Evolutionary conservation across 2,797 vertebrate genomes (phyloP), one percentile per base, ranked within the genome.

Genomic region (Ctenosaura bakeri): DNA sequence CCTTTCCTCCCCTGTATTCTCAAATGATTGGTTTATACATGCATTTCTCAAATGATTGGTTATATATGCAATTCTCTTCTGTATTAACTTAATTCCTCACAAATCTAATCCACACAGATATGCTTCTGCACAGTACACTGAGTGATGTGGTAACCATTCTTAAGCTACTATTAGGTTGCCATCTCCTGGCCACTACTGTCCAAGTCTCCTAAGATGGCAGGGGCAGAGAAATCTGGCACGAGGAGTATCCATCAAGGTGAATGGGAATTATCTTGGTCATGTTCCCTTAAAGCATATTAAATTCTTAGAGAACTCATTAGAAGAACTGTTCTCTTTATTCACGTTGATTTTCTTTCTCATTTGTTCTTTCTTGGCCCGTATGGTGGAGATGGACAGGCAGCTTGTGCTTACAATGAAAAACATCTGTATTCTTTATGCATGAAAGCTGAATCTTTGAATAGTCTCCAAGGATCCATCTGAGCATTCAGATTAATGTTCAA

Each of bases 161-260:
- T 88, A 74, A 46, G 26, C 80, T 83, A 64, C 54, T 50, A 32
- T 29, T 83, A 83, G 80, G 54, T 50, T 83, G 88, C 54, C 69
- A 83, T 38, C 80, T 88, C 80, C 87, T 88, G 80, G 80, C 38
- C 69, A 83, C 20, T 5, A 46, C 32, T 35, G 38, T 64, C 88
- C 54, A 88, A 54, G 29, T 32, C 64, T 82, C 35, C 16, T 56
- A 0, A 73, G 62, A 54, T 71, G 35, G 32, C 26, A 66, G 18
- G 7, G 52, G 20, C 46, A 80, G 35, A 69, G 42, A 69, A 89
- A 83, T 76, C 46, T 22, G 24, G 6, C 20, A n/a, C 32, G 46
- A 29, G 12, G 10, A 76, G 2, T 7, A 29, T 22, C 13, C 26
- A 7, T 78, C 64, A 77, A 20, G 24, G 32, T 50, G 7, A 46